These are phyloP conservation scores for Phania funesta DNA, from an alignment of 2,888 invertebrate genomes.

Conservation along the genomic window DNA sequence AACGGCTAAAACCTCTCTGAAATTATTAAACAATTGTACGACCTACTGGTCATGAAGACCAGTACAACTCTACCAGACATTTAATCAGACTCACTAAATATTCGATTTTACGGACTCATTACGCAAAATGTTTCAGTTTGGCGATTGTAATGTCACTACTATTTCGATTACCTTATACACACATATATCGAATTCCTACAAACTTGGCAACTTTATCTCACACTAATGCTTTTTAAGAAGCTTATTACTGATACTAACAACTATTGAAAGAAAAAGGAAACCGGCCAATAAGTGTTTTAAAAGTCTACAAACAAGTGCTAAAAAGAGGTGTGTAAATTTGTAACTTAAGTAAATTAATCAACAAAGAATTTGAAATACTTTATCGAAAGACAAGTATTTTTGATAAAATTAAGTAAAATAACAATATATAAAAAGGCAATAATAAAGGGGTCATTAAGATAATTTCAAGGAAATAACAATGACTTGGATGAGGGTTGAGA, in stretches of 20 bases:
- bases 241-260: slow-evolving; percentile 21
- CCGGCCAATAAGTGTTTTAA: slow-evolving; percentile 12
- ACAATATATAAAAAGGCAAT: not conserved
- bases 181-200: not conserved
- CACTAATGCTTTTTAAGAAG: slow-evolving; percentile 5
- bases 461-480: no score
- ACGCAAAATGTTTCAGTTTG: not conserved
- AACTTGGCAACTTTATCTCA: slow-evolving; percentile 21
- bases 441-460: not conserved
- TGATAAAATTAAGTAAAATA: not conserved
- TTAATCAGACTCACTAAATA: no score
- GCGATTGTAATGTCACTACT: not conserved
- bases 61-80: no score
- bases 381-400: slow-evolving; percentile 11
- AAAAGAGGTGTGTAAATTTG: slow-evolving; percentile 43
- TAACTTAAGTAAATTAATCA: slow-evolving; percentile 33
- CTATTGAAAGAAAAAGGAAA: not conserved
- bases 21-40: no score
- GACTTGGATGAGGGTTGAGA: no score
- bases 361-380: slow-evolving; percentile 56
- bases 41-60: no score
- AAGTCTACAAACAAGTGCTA: slow-evolving; percentile 29
- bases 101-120: not conserved
- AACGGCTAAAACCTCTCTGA: no score
- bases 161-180: not conserved